Conservation (phyloP, 2,113 vertebrate genomes). For the Phaetusa simplex region DNA sequence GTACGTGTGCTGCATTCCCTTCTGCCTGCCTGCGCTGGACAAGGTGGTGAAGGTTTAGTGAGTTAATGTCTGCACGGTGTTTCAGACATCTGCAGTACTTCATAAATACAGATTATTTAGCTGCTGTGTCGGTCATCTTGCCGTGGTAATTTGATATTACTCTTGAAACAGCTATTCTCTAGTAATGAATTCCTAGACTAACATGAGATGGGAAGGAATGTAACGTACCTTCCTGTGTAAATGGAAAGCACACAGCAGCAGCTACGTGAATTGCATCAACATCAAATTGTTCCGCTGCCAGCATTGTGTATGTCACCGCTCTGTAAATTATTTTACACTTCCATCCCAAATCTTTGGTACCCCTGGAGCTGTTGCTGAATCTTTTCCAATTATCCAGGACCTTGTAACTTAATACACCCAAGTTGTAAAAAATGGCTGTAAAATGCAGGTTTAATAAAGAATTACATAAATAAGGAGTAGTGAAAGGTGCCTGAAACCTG, state of each 20-base stretch:
- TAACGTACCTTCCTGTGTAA: neutral
- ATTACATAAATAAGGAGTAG: slow-evolving; percentile 65
- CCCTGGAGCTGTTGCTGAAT: slow-evolving; percentile 6
- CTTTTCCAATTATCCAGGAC: slow-evolving; percentile 58
- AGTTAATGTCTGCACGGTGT: neutral
- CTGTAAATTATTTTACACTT: slow-evolving; percentile 35
- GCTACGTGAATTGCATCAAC: neutral
- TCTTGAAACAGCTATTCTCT: neutral
- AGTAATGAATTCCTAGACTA: neutral
- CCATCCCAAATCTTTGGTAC: neutral
- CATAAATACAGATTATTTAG: neutral
- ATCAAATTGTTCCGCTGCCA: neutral
- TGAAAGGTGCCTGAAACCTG: slow-evolving; percentile 64
- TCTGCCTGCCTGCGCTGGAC: neutral
- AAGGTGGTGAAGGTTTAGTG: neutral
- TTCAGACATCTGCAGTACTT: neutral
- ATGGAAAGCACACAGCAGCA: neutral
- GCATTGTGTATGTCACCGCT: neutral
- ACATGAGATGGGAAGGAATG: neutral
- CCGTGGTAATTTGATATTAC: neutral
- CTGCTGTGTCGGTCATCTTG: neutral
- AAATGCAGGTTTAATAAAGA: slow-evolving; percentile 68
- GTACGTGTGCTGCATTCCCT: neutral
- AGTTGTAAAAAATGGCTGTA: slow-evolving; percentile 50
- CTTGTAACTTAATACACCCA: slow-evolving; percentile 46